Conservation (phyloP, 2,888 invertebrate species). For the Carabus problematicus region DNA sequence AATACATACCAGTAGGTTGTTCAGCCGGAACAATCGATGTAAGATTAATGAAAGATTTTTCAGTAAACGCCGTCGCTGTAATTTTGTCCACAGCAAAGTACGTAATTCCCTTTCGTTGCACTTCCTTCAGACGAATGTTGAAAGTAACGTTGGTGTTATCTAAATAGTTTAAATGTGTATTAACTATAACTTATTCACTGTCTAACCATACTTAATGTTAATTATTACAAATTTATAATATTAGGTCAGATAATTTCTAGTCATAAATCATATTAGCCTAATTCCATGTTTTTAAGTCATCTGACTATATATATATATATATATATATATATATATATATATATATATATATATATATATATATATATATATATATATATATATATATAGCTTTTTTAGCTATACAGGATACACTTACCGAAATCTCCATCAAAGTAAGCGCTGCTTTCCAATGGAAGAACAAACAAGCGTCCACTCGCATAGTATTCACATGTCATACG, state of each 20-base stretch:
- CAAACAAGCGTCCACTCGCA: slow-evolving; percentile 61
- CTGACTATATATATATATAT: no score
- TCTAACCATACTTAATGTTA: no score
- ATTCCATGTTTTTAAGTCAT: no score
- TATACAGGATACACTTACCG: slow-evolving; percentile 57
- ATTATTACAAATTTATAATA: neutral
- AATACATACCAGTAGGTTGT: slow-evolving; percentile 64
- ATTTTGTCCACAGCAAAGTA: slow-evolving; percentile 69
- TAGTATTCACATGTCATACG: slow-evolving; percentile 57
- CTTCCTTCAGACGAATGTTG: slow-evolving; percentile 4
- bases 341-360: no score
- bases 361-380: no score
- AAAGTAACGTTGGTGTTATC: neutral
- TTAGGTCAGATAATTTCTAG: no score
- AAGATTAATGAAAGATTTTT: slow-evolving; percentile 66
- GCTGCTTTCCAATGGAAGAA: slow-evolving; percentile 61
- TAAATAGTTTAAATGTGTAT: neutral
- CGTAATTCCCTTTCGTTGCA: slow-evolving; percentile 50
- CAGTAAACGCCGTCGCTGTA: slow-evolving; percentile 67
- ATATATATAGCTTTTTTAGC: no score
- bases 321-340: no score
- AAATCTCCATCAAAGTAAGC: slow-evolving; percentile 65
- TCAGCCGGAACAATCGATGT: slow-evolving; percentile 64
- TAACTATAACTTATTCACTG: neutral
- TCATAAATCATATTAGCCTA: no score